These are phyloP conservation scores for Pristionchus maxplancki DNA, from an alignment of 2,888 invertebrate genomes.

Conservation along the genomic window DNA sequence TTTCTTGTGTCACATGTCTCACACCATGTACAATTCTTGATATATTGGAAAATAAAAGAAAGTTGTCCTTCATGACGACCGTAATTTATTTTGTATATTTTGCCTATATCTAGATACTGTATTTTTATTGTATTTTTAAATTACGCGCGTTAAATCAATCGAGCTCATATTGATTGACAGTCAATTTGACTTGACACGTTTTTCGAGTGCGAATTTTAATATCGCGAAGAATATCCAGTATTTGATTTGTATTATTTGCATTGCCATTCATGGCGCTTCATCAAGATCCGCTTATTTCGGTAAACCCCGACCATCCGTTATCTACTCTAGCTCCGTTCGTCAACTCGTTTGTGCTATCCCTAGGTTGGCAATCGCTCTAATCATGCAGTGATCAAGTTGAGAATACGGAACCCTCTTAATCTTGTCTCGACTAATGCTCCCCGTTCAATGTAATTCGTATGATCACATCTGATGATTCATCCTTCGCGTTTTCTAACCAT, in stretches of 20 bases:
- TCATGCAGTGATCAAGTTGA: not conserved
- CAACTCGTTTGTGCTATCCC: conserved; percentile 20
- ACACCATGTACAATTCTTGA: not conserved
- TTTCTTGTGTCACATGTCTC: not conserved
- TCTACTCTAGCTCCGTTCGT: not conserved
- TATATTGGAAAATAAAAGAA: not conserved
- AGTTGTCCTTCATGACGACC: no score
- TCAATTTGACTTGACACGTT: not conserved
- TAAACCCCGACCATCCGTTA: not conserved
- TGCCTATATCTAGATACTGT: not conserved
- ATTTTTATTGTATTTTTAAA: not conserved
- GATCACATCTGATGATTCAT: not conserved
- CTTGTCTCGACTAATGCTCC: conserved; percentile 30
- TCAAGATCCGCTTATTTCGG: not conserved
- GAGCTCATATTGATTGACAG: not conserved
- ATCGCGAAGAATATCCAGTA: not conserved
- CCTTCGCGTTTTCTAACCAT: not conserved
- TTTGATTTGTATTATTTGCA: not conserved
- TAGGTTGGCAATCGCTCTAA: not conserved
- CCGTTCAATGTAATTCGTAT: conserved; percentile 25
- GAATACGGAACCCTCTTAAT: conserved; percentile 44
- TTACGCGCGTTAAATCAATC: not conserved
- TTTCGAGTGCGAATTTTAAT: not conserved
- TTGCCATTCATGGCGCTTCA: not conserved
- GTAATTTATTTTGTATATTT: not conserved